Evolutionary conservation across 2,888 invertebrate species (phyloP), one percentile per base, ranked within the genome.

Genomic region (Copidosoma aretas): DNA sequence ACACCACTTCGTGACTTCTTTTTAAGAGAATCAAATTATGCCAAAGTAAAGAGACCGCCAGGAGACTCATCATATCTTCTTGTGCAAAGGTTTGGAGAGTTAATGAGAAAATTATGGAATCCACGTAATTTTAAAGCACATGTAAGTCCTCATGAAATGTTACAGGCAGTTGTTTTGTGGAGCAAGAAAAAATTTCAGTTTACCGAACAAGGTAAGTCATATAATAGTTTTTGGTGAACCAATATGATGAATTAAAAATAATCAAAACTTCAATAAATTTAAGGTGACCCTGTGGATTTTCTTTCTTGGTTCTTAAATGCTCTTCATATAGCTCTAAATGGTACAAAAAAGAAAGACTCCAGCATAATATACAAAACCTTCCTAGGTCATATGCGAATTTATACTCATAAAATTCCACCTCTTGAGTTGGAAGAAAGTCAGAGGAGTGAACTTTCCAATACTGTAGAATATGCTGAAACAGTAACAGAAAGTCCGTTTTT

Each of bases 131-230:
- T 99, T 82, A 99, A 99, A 85, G 94, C 98, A 0, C 99, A 99
- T 80, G 99, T 99, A 0, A 98, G 97, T 22, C 99, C 99, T 0
- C 99, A 99, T 82, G 99, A 99, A 88, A 99, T 99, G 98, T 86
- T 99, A 25, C 99, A 99, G 81, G 96, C 99, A 58, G 95, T 98
- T 25, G 96, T 99, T 4, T 86, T 98, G 72, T 96, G 97, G 94
- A 95, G 98, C 80, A 93, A 94, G 84, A 97, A 98, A 82, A 90
- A 91, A 75, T 99, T 98, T 82, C 98, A 99, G 85, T 98, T 99
- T 81, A 99, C 97, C 1, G 92, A 97, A 79, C 99, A 98, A 87
- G 97, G 95, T 93, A 81, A 82, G 83, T 77, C 62, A 57, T 46
- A 15, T 3, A 46, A 15, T 46, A 8, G 32, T 32, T 32, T 32